Base-by-base conservation (phyloP, 2,888 invertebrate species). In the Sturmia bella region DNA sequence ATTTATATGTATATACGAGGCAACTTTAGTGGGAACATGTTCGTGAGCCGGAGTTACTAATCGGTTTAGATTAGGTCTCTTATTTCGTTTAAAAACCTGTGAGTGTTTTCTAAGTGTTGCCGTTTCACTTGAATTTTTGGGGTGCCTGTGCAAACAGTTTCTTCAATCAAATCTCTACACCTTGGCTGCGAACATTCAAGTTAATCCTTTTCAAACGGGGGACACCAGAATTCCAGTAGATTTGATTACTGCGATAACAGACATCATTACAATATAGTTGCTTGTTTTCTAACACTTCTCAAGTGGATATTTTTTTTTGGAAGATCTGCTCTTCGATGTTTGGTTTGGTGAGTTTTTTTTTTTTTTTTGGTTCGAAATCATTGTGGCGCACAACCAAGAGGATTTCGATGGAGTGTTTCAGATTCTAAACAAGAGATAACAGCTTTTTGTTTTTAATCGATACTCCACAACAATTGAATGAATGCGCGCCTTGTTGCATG, bases 231-330 rank as follows among this genome's bases (percentile, higher is more conserved):
- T 17, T 73, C 6, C 50, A 68, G 52, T 17, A 61, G 82, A 82
- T 82, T 78, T 78, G 78, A 69, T 78, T 54, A 56, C 27, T 41
- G 21, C 13, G 82, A 82, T 78, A 82, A 78, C 59, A 56, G 61
- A 45, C 64, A 64, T 78, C 82, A 82, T 82, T 82, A 78, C 74
- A 82, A 74, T 78, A 70, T 74, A 66, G 74, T 68, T 66, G 66
- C 64, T 70, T 82, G 74, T 78, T 48, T 27, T 57, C 78, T 70
- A 82, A 82, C 82, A 74, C 78, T 74, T 74, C 54, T 11, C n/a
- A 12, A 61, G 24, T 52, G 43, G n/a, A 27, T 27, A 59, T 43
- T 27, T 27, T 15, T 17, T 59, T 59, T 52, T 37, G 15, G 32
- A 32, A 32, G 32, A 32, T 32, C 32, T 32, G 1, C 32, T 32